These are phyloP conservation scores for Papilio machaon DNA, from an alignment of 1,140 invertebrate species.

Conservation along the genomic window DNA sequence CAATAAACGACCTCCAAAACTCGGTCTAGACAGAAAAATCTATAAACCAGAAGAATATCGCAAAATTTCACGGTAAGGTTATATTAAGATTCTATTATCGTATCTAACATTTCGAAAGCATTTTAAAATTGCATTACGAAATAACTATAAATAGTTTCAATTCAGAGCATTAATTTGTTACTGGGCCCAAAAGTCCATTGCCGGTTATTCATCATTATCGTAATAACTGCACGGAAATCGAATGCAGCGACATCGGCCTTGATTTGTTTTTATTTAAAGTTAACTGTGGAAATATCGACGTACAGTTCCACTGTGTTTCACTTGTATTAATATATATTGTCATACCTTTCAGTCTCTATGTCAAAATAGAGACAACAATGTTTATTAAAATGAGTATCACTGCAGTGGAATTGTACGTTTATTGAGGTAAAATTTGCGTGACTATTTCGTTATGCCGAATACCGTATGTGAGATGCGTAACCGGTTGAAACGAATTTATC, in stretches of 20 bases:
- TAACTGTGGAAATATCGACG: neutral
- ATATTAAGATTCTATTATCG: no score
- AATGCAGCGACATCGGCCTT: neutral
- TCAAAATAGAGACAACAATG: neutral
- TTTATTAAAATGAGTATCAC: neutral
- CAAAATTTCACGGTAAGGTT: no score
- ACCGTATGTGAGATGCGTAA: neutral
- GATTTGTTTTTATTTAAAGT: slow-evolving; percentile 9
- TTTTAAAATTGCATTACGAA: neutral
- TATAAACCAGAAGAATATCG: no score
- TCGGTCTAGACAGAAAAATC: no score
- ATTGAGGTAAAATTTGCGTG: slow-evolving; percentile 3
- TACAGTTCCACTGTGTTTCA: neutral
- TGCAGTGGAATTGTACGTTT: neutral
- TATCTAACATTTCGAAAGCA: neutral
- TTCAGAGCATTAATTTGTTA: neutral
- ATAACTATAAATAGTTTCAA: neutral
- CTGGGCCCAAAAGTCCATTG: neutral
- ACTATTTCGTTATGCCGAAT: slow-evolving; percentile 12
- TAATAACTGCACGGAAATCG: slow-evolving; percentile 16
- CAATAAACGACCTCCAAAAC: no score
- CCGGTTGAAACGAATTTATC: neutral
- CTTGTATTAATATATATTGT: neutral
- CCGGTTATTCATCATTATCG: slow-evolving; percentile 3
- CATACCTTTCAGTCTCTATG: neutral